Conservation (phyloP, 2,888 invertebrate species). For the Melieria picta region DNA sequence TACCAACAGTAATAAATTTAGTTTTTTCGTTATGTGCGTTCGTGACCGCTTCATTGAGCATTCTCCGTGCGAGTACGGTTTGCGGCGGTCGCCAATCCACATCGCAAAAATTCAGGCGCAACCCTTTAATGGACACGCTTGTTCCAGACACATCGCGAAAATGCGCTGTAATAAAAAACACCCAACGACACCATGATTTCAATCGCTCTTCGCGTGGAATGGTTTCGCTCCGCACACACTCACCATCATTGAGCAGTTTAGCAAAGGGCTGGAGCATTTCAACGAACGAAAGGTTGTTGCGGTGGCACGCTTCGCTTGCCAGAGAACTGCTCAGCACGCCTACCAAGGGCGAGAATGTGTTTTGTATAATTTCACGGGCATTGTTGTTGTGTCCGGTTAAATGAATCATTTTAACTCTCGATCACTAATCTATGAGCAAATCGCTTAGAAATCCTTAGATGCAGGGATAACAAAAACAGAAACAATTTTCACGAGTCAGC, state of each 20-base stretch:
- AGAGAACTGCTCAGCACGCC: slow-evolving; percentile 85
- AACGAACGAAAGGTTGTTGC: slow-evolving; percentile 90
- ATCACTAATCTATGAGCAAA: too few relatives aligned
- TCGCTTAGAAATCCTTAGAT: too few relatives aligned
- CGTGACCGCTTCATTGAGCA: slow-evolving; percentile 84
- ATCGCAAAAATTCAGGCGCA: slow-evolving; percentile 83
- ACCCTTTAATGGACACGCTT: slow-evolving; percentile 76
- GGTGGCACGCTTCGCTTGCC: slow-evolving; percentile 85
- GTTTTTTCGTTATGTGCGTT: slow-evolving; percentile 70
- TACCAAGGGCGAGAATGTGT: slow-evolving; percentile 89
- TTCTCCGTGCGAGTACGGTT: slow-evolving; percentile 82
- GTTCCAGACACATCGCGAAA: slow-evolving; percentile 85
- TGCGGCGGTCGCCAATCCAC: slow-evolving; percentile 84
- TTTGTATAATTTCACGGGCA: slow-evolving; percentile 87
- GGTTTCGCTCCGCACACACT: slow-evolving; percentile 20
- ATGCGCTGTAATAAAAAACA: slow-evolving; percentile 71
- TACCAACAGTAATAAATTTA: slow-evolving; percentile 70
- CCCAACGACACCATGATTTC: not conserved
- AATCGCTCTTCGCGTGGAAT: not conserved
- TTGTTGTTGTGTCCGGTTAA: slow-evolving; percentile 73
- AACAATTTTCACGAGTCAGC: too few relatives aligned
- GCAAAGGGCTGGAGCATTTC: slow-evolving; percentile 93
- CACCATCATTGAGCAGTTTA: slow-evolving; percentile 78
- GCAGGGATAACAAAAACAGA: too few relatives aligned
- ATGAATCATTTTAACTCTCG: slow-evolving; percentile 58